phyloP scores from a whole-genome alignment of 2,797 vertebrate genomes.

The Spea hammondii region DNA sequence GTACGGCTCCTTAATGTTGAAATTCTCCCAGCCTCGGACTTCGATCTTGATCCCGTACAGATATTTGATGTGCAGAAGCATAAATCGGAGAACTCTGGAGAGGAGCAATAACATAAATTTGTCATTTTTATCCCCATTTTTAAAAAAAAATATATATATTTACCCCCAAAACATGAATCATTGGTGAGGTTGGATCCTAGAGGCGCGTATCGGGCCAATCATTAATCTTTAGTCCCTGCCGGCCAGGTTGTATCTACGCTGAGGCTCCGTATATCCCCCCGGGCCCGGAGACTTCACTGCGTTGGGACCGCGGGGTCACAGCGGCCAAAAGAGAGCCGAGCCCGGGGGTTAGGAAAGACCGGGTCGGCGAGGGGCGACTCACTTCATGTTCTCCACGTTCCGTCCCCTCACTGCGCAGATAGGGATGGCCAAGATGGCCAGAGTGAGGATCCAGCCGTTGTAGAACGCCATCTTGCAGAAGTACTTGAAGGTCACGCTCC shows the following conservation, averaged over 20 bases:
- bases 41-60: conserved; percentile 70
- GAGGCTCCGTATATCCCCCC: too few relatives aligned
- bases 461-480: conserved; percentile 71
- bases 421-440: conserved; percentile 68
- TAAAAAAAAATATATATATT: too few relatives aligned
- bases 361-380: conserved; percentile 32
- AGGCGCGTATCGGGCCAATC: too few relatives aligned
- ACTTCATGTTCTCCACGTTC: conserved; percentile 73
- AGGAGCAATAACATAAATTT: too few relatives aligned
- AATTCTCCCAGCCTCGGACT: conserved; percentile 70
- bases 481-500: conserved; percentile 66
- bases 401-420: conserved; percentile 67
- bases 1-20: conserved; percentile 68
- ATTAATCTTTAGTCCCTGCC: too few relatives aligned
- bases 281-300: too few relatives aligned
- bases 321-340: too few relatives aligned
- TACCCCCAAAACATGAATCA: too few relatives aligned
- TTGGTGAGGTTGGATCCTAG: too few relatives aligned
- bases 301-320: too few relatives aligned
- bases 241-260: too few relatives aligned
- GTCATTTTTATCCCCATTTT: too few relatives aligned
- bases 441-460: conserved; percentile 68
- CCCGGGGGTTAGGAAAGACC: neutral
- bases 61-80: conserved; percentile 71
- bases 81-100: conserved; percentile 64